These are phyloP conservation scores for Morus bassanus DNA, from an alignment of 2,797 vertebrate species.

Conservation along the genomic window DNA sequence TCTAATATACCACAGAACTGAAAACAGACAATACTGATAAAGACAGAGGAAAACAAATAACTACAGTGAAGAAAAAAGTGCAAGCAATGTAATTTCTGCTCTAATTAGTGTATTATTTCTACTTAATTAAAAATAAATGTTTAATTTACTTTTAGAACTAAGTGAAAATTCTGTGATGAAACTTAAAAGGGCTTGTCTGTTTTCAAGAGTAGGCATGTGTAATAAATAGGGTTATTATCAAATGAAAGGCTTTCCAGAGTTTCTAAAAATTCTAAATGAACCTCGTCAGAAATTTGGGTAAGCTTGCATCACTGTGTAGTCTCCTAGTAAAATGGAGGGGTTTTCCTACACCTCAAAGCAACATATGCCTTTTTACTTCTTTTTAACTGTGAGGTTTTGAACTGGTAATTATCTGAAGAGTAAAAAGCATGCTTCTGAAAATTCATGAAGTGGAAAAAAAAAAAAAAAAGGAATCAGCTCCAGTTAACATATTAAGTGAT, in stretches of 20 bases:
- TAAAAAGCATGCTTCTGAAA: not conserved
- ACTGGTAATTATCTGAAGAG: not conserved
- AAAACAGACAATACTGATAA: not conserved
- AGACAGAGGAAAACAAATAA: not conserved
- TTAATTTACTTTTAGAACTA: not conserved
- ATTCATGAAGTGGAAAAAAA: not conserved
- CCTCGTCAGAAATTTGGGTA: not conserved
- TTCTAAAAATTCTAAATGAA: not conserved
- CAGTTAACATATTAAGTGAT: not conserved
- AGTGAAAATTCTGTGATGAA: not conserved
- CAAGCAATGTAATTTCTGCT: not conserved
- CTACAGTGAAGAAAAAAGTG: not conserved
- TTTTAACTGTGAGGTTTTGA: not conserved
- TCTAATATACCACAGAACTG: not conserved
- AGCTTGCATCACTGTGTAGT: not conserved
- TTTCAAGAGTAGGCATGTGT: not conserved
- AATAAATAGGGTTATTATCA: not conserved
- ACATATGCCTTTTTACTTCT: not conserved
- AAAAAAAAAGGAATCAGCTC: not conserved
- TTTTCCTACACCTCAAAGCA: not conserved
- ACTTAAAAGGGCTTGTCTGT: not conserved
- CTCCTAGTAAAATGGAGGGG: not conserved
- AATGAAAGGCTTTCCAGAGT: not conserved
- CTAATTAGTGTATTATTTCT: not conserved
- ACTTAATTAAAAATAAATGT: not conserved